Conservation (phyloP, 2,888 invertebrate genomes). For the Tenthredo amoena region DNA sequence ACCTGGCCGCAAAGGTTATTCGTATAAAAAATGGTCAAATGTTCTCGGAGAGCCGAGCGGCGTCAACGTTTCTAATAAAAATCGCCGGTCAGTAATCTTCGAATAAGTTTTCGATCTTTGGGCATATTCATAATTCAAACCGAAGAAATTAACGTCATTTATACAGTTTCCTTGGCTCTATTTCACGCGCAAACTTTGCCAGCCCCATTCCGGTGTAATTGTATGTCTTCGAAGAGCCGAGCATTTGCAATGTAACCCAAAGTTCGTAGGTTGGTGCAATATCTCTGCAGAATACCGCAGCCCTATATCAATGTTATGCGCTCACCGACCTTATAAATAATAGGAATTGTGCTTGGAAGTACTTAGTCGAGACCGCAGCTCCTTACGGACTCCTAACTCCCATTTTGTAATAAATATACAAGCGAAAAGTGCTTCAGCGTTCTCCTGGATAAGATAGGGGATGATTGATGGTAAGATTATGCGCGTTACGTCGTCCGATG, state of each 20-base stretch:
- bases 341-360: slow-evolving; percentile 66
- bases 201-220: slow-evolving; percentile 64
- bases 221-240: slow-evolving; percentile 67
- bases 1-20: neutral
- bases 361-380: slow-evolving; percentile 45
- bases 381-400: slow-evolving; percentile 42
- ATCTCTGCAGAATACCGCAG: slow-evolving; percentile 70
- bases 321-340: slow-evolving; percentile 74
- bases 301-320: slow-evolving; percentile 76
- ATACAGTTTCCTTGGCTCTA: neutral
- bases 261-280: slow-evolving; percentile 64
- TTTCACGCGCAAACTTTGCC: slow-evolving; percentile 11
- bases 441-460: neutral
- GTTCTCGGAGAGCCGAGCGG: neutral
- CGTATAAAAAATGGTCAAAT: neutral
- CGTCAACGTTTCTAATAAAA: neutral
- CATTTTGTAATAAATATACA: slow-evolving; percentile 13
- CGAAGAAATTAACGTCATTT: slow-evolving; percentile 1
- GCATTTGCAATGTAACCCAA: slow-evolving; percentile 54
- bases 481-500: neutral
- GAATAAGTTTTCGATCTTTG: neutral
- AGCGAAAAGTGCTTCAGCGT: neutral
- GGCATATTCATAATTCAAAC: neutral
- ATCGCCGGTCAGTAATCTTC: neutral
- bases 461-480: neutral